A percentile compares a stretch with the other conserved stretches of the same genome.
phyloP scores from a whole-genome alignment of 30 jellyfish, hydroid and myxozoan genomes.

The Hydra vulgaris region DNA sequence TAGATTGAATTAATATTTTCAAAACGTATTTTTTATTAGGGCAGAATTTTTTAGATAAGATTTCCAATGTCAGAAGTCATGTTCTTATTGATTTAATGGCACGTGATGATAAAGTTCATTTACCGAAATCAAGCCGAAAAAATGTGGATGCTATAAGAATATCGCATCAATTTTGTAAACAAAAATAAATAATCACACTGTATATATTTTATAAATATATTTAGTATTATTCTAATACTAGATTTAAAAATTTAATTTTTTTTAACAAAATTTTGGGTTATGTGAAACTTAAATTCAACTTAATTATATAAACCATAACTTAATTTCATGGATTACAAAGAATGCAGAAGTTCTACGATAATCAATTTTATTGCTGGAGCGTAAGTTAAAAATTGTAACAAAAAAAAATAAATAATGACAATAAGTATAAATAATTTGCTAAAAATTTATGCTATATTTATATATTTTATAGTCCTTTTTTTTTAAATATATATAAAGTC shows the following conservation, averaged over 20 bases:
- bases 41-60: too few species aligned
- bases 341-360: conserved; percentile 71
- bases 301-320: too few species aligned
- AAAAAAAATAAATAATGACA: background rate
- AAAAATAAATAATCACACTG: too few species aligned
- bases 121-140: background rate
- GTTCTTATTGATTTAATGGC: background rate
- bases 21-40: too few species aligned
- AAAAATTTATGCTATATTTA: too few species aligned
- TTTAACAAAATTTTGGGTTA: background rate
- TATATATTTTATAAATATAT: too few species aligned
- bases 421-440: too few species aligned
- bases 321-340: conserved; percentile 18
- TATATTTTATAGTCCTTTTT: too few species aligned
- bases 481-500: too few species aligned
- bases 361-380: conserved; percentile 93
- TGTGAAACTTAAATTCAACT: background rate
- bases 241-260: background rate
- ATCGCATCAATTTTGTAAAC: background rate
- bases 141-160: background rate
- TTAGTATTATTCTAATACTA: background rate
- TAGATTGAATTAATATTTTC: too few species aligned
- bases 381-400: conserved; percentile 33
- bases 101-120: background rate
- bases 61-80: too few species aligned